Evolutionary conservation across 2,113 vertebrate genomes (phyloP), one percentile per base, ranked within the genome.

Genomic region (Malurus alboscapulatus): DNA sequence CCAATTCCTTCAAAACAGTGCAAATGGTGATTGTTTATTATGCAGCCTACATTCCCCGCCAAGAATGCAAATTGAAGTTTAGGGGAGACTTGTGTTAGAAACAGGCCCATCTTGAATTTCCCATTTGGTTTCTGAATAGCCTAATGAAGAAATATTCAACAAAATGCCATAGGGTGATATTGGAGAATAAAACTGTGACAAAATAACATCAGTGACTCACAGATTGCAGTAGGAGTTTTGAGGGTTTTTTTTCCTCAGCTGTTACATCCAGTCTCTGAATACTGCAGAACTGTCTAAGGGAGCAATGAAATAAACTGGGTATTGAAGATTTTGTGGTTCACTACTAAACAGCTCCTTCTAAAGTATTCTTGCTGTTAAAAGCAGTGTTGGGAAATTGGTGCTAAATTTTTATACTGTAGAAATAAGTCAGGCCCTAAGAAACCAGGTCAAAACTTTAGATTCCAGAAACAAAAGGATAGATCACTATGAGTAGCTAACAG

Each of bases 151-250:
- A 80, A 85, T 88, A 63, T 8, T 63, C 57, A 79, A 19, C 4
- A 61, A 91, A 72, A 88, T 71, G 57, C 26, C 57, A 30, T 21
- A 81, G 71, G 14, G 53, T 88, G 77, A 65, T 75, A 74, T 1
- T 36, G 40, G 50, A 63, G 44, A 74, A 55, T 77, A 76, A 71
- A 93, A 57, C 51, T 44, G 24, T 74, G 57, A 67, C 51, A 94
- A 83, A 95, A 74, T 65, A 90, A 74, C 36, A 75, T 19, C 29
- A 84, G 53, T 93, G 90, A 90, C 61, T 95, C 83, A 95, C 26
- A 84, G 40, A 65, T 26, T 90, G 80, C 65, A 65, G 83, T 63
- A 65, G 72, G 71, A 93, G 67, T 40, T 78, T 25, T 29, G 11
- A 38, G 38, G 38, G 36, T 36, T 38, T 11, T 38, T 2, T 48